Evolutionary conservation across 2,888 invertebrate genomes (phyloP).

Genomic region (Scrobipalpa atriplicella): DNA sequence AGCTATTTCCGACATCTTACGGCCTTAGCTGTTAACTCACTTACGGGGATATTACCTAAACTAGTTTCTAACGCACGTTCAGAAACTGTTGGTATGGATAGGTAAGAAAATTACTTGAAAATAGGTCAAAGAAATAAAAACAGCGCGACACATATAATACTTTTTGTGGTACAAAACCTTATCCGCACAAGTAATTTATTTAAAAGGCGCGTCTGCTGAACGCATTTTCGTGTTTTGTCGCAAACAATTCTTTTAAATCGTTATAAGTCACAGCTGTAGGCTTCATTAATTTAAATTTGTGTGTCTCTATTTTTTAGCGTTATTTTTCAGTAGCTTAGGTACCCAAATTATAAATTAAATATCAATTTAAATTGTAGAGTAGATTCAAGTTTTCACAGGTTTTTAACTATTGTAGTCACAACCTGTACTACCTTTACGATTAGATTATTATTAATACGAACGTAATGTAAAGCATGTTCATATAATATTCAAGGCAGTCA

Average conservation of each 20-base stretch:
- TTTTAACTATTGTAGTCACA: no score
- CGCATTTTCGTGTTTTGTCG: not conserved
- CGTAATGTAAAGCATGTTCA: no score
- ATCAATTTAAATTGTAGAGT: no score
- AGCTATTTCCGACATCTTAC: constrained; percentile 26
- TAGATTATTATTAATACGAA: no score
- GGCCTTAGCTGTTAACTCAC: constrained; percentile 6
- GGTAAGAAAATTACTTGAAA: constrained; percentile 1
- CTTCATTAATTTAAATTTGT: no score
- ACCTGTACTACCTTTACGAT: no score
- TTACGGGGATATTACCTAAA: constrained; percentile 14
- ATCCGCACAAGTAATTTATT: not conserved
- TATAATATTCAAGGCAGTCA: not conserved
- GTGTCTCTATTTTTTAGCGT: no score
- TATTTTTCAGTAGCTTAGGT: no score
- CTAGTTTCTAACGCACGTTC: constrained; percentile 5
- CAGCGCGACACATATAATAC: not conserved
- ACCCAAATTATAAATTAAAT: no score
- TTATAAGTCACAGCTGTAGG: no score
- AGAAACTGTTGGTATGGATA: not conserved
- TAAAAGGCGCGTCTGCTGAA: constrained; percentile 13
- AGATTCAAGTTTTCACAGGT: no score
- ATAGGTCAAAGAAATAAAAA: not conserved
- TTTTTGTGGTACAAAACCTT: not conserved
- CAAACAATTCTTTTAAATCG: not conserved